These are phyloP conservation scores for Neotoma lepida DNA, from an alignment of 2,113 vertebrate genomes.

Conservation along the genomic window DNA sequence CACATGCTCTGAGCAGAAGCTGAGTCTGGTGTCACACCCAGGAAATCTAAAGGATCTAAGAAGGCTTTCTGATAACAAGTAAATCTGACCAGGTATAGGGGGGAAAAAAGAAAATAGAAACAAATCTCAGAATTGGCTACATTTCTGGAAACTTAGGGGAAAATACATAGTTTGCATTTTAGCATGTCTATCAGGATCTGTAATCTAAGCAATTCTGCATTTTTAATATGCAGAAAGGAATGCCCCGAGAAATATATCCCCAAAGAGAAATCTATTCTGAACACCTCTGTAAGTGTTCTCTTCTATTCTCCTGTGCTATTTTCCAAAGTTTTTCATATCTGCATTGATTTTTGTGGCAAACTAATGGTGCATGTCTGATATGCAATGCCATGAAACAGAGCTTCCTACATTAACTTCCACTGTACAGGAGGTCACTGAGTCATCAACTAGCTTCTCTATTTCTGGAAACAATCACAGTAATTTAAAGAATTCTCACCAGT, in stretches of 20 bases:
- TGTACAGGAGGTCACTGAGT: neutral
- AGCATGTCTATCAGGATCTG: neutral
- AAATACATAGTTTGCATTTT: neutral
- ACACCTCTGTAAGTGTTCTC: neutral
- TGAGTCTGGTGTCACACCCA: neutral
- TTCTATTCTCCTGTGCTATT: neutral
- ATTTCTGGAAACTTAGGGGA: slow-evolving; percentile 36
- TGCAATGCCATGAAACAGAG: neutral
- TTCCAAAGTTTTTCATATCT: neutral
- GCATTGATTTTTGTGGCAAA: neutral
- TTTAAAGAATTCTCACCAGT: neutral
- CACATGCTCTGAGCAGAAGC: neutral
- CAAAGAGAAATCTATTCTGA: slow-evolving; percentile 7
- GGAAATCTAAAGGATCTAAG: neutral
- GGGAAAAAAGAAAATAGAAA: neutral
- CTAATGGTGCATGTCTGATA: neutral
- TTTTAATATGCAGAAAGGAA: neutral
- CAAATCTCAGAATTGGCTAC: neutral
- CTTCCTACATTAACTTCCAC: neutral
- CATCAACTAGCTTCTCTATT: slow-evolving; percentile 3
- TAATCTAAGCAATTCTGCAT: neutral
- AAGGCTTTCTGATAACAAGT: slow-evolving; percentile 31
- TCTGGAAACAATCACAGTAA: slow-evolving; percentile 39
- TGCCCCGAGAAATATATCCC: neutral
- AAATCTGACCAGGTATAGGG: neutral